These are phyloP conservation scores for Rhabdornis inornatus DNA, from an alignment of 2,113 vertebrate species.

Conservation along the genomic window DNA sequence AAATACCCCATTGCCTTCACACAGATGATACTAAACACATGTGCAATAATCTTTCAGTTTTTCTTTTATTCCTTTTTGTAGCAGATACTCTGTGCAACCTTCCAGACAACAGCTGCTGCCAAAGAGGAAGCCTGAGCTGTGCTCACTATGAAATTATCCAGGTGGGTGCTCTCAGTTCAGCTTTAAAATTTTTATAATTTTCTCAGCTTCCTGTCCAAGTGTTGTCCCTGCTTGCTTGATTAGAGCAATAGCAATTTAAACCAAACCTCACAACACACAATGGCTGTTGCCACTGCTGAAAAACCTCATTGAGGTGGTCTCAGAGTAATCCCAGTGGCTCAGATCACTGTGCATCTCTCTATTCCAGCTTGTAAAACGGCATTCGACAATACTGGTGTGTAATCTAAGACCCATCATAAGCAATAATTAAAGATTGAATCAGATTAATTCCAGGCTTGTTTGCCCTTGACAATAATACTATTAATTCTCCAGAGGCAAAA, in stretches of 20 bases:
- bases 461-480: not conserved
- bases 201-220: not conserved
- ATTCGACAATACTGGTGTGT: not conserved
- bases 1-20: not conserved
- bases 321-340: not conserved
- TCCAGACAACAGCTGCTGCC: not conserved
- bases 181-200: not conserved
- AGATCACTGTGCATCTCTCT: not conserved
- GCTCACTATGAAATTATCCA: not conserved
- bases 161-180: not conserved
- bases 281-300: not conserved
- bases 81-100: not conserved
- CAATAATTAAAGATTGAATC: slow-evolving; percentile 47
- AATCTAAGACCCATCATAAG: not conserved
- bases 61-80: not conserved
- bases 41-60: not conserved
- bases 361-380: not conserved
- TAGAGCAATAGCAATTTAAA: not conserved
- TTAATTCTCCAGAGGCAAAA: not conserved
- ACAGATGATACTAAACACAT: not conserved
- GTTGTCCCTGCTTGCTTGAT: not conserved
- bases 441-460: slow-evolving; percentile 27
- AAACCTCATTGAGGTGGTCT: not conserved
- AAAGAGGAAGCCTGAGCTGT: not conserved
- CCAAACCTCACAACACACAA: not conserved